Evolutionary conservation across 2,797 vertebrate species (phyloP).

Genomic region (Microhierax caerulescens): DNA sequence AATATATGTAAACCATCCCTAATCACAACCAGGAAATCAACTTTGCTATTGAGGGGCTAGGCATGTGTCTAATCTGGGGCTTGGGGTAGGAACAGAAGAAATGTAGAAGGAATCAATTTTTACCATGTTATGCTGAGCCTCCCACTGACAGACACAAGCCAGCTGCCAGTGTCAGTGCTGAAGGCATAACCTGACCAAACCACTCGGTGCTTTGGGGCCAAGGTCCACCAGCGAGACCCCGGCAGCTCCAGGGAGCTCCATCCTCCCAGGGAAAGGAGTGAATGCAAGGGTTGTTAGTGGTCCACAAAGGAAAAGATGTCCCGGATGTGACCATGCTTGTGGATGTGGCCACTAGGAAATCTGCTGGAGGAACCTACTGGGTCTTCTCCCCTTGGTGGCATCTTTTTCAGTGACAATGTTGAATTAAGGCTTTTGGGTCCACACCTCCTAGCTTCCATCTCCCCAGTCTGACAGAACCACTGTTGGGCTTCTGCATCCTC

Average conservation of each 20-base stretch:
- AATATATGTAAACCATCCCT: constrained; percentile 46
- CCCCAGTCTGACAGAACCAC: background rate
- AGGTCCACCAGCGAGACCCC: background rate
- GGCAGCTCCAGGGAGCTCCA: background rate
- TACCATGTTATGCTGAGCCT: constrained; percentile 19
- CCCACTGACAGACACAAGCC: constrained; percentile 36
- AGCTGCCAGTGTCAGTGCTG: background rate
- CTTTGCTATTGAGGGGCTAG: background rate
- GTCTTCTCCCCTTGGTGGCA: background rate
- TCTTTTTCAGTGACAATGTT: rapidly evolving
- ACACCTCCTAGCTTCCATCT: background rate
- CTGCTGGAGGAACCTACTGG: background rate
- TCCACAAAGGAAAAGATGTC: rapidly evolving
- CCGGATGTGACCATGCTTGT: rapidly evolving
- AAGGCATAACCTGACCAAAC: background rate
- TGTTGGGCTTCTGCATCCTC: background rate
- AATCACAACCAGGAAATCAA: constrained; percentile 58
- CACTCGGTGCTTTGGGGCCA: rapidly evolving
- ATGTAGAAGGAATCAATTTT: constrained; percentile 39
- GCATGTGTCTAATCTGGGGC: constrained; percentile 32
- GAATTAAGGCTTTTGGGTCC: background rate
- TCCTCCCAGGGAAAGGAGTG: background rate
- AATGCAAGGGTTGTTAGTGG: rapidly evolving
- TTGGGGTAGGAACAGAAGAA: constrained; percentile 41
- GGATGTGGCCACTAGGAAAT: background rate